Base-by-base conservation (phyloP, 2,888 invertebrate species). In the Caenorhabditis doughertyi region DNA sequence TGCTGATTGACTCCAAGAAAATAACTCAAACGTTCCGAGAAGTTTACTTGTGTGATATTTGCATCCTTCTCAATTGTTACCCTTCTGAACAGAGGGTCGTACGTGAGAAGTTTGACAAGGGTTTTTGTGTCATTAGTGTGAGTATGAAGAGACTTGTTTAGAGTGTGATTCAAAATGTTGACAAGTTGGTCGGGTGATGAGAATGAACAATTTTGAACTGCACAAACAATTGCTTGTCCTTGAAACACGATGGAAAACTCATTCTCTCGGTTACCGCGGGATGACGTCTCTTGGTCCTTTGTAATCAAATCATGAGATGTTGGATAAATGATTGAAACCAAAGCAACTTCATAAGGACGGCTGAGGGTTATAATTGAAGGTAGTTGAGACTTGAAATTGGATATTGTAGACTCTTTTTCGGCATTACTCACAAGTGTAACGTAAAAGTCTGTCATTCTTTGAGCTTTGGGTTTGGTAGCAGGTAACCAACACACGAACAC, bases 391-490 rank as follows among this genome's bases (percentile, higher is more conserved):
- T 27, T n/a, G 42, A 68, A 68, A 35, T 68, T 51, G 21, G 53
- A 49, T 35, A 68, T 68, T 68, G 42, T 53, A 25, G 53, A 51
- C n/a, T 13, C 25, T 0, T 8, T 3, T 27, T 55, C 9, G 29
- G 53, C 68, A 25, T 68, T 68, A 21, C 53, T 55, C 5, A 68
- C 42, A 1, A 68, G 13, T 7, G 68, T 68, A 13, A 68, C 23
- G 23, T 72, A 72, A 39, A 72, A 72, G 13, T 58, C 35, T 32
- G n/a, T 29, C 35, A 39, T 60, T 47, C 29, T 18, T 60, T 58
- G 25, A 60, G 47, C 47, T 51, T 72, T 25, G 72, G 72, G 35
- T 60, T 62, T 2, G 72, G 72, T 7, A 72, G 32, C 3, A 72
- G 51, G n/a, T 72, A 72, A 2, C 72, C 72, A 7, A 72, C 25